phyloP scores from a whole-genome alignment of 2,888 invertebrate species.

The Drosophila peninsularis region DNA sequence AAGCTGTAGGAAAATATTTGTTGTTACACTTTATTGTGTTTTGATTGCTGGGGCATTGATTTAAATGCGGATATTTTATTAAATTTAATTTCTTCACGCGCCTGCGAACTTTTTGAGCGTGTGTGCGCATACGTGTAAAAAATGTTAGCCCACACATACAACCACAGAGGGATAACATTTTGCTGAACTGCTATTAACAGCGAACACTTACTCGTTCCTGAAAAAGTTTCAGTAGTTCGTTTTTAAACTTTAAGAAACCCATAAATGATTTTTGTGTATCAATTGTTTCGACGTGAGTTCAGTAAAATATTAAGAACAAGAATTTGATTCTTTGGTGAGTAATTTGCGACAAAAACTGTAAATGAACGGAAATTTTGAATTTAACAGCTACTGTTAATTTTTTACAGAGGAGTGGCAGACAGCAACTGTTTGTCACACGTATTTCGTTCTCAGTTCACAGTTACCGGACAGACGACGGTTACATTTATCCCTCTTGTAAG shows the following conservation, averaged over 20 bases:
- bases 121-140: conserved; percentile 62
- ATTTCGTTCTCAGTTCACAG: conserved; percentile 19
- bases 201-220: neutral
- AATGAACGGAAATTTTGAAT: conserved; percentile 21
- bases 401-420: neutral
- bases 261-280: neutral
- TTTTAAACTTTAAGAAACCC: neutral
- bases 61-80: conserved; percentile 62
- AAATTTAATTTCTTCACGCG: conserved; percentile 77
- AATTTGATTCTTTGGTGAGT: neutral
- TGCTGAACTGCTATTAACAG: conserved; percentile 56
- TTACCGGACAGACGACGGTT: conserved; percentile 15
- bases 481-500: neutral
- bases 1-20: conserved; percentile 52
- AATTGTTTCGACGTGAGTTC: neutral
- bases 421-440: neutral
- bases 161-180: conserved; percentile 38
- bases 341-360: neutral
- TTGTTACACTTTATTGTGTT: conserved; percentile 68
- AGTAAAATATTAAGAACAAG: neutral
- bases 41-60: conserved; percentile 59
- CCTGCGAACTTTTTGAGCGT: conserved; percentile 74
- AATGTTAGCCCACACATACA: conserved; percentile 41
- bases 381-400: conserved; percentile 27
- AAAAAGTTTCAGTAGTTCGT: neutral